Percentiles rank a stretch among this genome's conserved stretches.
Evolutionary conservation across 2,888 invertebrate genomes (phyloP).

Genomic region (Spodoptera littoralis): DNA sequence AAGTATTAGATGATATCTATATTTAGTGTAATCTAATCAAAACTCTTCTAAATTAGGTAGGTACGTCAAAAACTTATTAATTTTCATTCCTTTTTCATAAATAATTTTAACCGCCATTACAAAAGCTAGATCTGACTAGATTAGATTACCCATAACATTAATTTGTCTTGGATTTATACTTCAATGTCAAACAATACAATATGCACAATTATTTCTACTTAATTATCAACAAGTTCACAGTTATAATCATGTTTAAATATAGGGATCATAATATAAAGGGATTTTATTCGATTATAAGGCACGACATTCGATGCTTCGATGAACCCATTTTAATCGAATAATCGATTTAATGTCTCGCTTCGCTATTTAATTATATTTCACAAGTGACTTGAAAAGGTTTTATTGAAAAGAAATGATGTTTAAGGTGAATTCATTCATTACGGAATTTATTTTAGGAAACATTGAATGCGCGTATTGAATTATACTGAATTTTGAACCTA

Average conservation of each 20-base stretch:
- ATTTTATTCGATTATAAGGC: slow-evolving; percentile 15
- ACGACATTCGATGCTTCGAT: slow-evolving; percentile 20
- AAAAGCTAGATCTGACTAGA: no score
- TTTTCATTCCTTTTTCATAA: no score
- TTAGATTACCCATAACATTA: no score
- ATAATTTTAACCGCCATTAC: no score
- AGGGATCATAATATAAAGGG: slow-evolving; percentile 4
- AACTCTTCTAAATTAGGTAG: no score
- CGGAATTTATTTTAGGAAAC: no score
- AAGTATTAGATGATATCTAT: no score
- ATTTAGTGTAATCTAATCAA: no score
- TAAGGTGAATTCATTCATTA: neutral
- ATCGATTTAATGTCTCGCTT: slow-evolving; percentile 18
- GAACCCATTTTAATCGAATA: slow-evolving; percentile 13
- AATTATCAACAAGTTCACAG: slow-evolving; percentile 1
- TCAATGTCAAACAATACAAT: neutral
- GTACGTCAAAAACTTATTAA: no score
- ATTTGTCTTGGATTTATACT: no score
- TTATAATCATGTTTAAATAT: slow-evolving; percentile 2
- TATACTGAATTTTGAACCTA: no score
- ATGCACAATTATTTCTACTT: slow-evolving; percentile 1
- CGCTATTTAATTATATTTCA: slow-evolving; percentile 5
- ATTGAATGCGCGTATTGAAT: no score
- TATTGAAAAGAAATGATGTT: neutral
- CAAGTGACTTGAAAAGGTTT: neutral